Conservation (phyloP, 2,113 vertebrate species). For the Chloroceryle aenea region DNA sequence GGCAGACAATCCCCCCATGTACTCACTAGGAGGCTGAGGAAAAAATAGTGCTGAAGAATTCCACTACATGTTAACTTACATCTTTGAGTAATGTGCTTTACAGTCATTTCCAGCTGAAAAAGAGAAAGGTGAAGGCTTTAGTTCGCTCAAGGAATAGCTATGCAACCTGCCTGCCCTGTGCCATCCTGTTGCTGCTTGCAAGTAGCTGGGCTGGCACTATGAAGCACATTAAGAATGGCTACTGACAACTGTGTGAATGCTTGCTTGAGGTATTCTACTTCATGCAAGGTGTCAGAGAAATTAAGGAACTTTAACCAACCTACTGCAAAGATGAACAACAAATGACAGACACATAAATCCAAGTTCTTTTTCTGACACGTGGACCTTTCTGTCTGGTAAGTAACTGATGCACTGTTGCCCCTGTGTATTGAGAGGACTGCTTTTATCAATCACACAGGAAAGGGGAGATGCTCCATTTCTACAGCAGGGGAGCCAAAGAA, state of each 20-base stretch:
- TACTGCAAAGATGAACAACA: neutral
- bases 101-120: neutral
- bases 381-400: neutral
- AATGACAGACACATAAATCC: neutral
- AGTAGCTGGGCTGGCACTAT: neutral
- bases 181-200: neutral
- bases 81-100: neutral
- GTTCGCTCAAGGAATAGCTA: neutral
- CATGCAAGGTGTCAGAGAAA: neutral
- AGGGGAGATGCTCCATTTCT: neutral
- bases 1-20: neutral
- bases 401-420: neutral
- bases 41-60: neutral
- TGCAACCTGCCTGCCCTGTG: neutral
- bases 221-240: neutral
- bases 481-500: neutral
- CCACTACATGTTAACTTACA: neutral
- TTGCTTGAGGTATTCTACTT: neutral
- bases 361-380: neutral
- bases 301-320: neutral
- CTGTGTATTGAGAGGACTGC: neutral
- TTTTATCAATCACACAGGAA: neutral
- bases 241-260: neutral
- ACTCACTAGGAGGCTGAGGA: neutral
- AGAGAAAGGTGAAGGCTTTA: neutral